Percentiles rank a stretch among this genome's conserved stretches.
phyloP scores from a whole-genome alignment of 2,888 invertebrate species.

The Conops quadrifasciatus region DNA sequence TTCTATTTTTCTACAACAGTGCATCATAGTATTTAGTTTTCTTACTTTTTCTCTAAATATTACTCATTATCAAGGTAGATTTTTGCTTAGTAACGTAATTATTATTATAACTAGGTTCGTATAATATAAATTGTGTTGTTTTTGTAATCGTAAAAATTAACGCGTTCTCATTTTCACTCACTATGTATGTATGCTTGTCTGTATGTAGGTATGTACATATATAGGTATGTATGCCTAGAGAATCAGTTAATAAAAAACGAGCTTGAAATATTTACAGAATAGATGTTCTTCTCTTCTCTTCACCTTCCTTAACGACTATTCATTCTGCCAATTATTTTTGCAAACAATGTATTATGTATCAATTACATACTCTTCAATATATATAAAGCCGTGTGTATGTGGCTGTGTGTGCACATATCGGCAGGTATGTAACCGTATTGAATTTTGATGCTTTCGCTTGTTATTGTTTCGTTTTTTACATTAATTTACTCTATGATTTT shows the following conservation, averaged over 20 bases:
- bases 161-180: constrained; percentile 19
- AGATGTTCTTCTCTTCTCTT: not conserved
- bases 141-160: not conserved
- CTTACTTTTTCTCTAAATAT: not conserved
- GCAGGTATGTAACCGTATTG: not conserved
- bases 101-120: constrained; percentile 11
- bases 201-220: constrained; percentile 1
- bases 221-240: constrained; percentile 10
- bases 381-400: constrained; percentile 25
- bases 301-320: not conserved
- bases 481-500: too few species aligned
- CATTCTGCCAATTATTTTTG: not conserved
- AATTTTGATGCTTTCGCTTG: constrained; percentile 16
- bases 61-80: not conserved
- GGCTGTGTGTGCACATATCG: constrained; percentile 20
- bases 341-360: not conserved
- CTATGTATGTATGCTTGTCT: too few species aligned
- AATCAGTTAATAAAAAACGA: not conserved
- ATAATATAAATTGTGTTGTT: constrained; percentile 28
- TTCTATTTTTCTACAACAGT: too few species aligned
- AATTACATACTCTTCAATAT: constrained; percentile 27
- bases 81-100: constrained; percentile 5
- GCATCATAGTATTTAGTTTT: not conserved
- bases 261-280: constrained; percentile 5
- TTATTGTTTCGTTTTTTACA: not conserved